Base-by-base conservation (phyloP, 2,113 vertebrate species). In the Mustelus asterias region DNA sequence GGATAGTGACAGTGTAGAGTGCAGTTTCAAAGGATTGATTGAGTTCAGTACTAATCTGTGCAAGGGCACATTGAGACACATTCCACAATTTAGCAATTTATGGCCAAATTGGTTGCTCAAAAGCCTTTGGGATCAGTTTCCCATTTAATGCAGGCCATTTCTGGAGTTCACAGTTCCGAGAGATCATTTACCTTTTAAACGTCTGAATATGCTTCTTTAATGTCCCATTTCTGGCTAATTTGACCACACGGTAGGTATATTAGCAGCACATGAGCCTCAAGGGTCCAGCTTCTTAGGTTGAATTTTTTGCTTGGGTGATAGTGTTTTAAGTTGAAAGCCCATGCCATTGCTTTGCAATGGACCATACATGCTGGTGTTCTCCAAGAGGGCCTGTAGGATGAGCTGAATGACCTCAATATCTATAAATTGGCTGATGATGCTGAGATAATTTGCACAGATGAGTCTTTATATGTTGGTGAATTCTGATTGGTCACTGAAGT, bases 21-120 rank as follows among this genome's bases (percentile, higher is more conserved):
- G 67, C 92, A 96, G n/a, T 14, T 95, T 95, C n/a, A 95, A 29
- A 44, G 24, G 2, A n/a, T 76, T 58, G 41, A 29, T 10, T 95
- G 69, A 95, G 29, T 85, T 95, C 54, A 65, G 48, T 65, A 85
- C 18, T 33, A 44, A 86, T 94, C 37, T 93, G 3, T 85, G 60
- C 76, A 78, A n/a, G 58, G 7, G 22, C 78, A 26, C 37, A 67
- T 9, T 58, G 24, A 0, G 1, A 7, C 33, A n/a, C 76, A 78
- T 1, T 78, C 69, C 65, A 60, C 70, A 58, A 48, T 1, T 33
- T 26, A 70, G n/a, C 20, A 29, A 41, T 29, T n/a, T 48, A 83
- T 69, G 33, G 54, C 8, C 10, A 60, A 26, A 63, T 1, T 8
- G 29, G 54, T 90, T 63, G 89, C 29, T 92, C 13, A n/a, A 63